phyloP scores from a whole-genome alignment of 2,113 vertebrate genomes.

The Antennarius striatus region DNA sequence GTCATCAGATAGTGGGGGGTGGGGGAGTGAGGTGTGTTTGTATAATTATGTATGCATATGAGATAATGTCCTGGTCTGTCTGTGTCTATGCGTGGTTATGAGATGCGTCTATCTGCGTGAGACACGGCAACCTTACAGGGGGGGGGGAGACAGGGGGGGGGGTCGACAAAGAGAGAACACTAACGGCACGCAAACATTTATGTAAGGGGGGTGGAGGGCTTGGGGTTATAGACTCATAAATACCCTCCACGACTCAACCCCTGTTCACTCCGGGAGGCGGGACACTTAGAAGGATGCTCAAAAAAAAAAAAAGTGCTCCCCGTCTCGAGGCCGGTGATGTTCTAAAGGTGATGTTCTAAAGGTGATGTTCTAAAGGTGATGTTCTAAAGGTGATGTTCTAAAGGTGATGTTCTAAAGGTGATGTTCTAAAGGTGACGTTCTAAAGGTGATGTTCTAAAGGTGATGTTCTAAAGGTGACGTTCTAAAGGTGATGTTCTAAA shows the following conservation, averaged over 20 bases:
- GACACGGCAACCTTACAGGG: slow-evolving; percentile 27
- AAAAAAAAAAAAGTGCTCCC: not conserved
- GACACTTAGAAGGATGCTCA: slow-evolving; percentile 5
- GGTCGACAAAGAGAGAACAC: slow-evolving; percentile 45
- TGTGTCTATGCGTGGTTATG: slow-evolving; percentile 31
- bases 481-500: not conserved
- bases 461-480: too few relatives aligned
- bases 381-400: too few relatives aligned
- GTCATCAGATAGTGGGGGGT: slow-evolving; percentile 71
- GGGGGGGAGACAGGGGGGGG: slow-evolving; percentile 1
- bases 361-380: too few relatives aligned
- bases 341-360: not conserved
- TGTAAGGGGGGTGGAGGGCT: slow-evolving; percentile 48
- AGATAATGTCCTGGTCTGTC: slow-evolving; percentile 10
- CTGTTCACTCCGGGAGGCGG: not conserved
- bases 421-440: too few relatives aligned
- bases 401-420: too few relatives aligned
- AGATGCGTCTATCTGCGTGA: slow-evolving; percentile 47
- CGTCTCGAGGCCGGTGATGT: too few relatives aligned
- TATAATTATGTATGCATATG: slow-evolving; percentile 31
- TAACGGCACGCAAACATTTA: slow-evolving; percentile 76
- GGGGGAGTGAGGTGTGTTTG: slow-evolving; percentile 4
- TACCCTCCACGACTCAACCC: too few relatives aligned
- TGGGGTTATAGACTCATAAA: slow-evolving; percentile 14
- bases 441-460: too few relatives aligned